A percentile compares a stretch with the other conserved stretches of the same genome.
These are phyloP conservation scores for Onychorhynchus coronatus DNA, from an alignment of 2,113 vertebrate genomes.

Conservation along the genomic window DNA sequence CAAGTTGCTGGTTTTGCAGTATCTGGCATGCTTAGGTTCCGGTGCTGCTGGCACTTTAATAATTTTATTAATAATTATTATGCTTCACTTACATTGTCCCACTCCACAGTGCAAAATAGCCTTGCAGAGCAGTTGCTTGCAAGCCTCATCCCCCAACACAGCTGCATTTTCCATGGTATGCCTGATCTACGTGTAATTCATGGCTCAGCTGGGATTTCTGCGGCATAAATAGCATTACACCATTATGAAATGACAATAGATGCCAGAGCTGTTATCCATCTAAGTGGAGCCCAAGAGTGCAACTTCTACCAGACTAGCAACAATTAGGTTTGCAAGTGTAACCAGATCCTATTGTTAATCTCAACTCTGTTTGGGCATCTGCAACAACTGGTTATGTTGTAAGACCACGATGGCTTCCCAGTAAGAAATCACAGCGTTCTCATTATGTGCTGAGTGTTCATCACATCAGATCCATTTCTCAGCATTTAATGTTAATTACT, in stretches of 20 bases:
- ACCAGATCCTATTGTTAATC: constrained; percentile 46
- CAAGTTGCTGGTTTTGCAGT: background rate
- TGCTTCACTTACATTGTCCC: background rate
- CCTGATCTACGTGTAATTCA: background rate
- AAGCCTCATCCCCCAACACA: background rate
- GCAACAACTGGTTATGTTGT: constrained; percentile 39
- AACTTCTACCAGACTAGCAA: constrained; percentile 31
- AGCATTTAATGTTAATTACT: constrained; percentile 70
- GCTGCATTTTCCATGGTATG: background rate
- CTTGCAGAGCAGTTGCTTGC: background rate
- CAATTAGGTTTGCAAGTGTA: constrained; percentile 28
- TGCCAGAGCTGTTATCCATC: background rate
- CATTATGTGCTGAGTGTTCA: constrained; percentile 58
- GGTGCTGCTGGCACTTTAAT: background rate
- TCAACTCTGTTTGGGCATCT: constrained; percentile 33
- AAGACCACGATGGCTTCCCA: constrained; percentile 35
- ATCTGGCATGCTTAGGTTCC: background rate
- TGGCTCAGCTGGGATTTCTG: constrained; percentile 39
- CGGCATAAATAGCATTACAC: constrained; percentile 14
- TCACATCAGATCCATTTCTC: constrained; percentile 66
- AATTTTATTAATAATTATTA: background rate
- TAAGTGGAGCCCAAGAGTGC: background rate
- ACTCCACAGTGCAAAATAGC: background rate
- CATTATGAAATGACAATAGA: constrained; percentile 33
- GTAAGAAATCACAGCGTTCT: constrained; percentile 49